These are phyloP conservation scores for Sebastes dallii DNA, from an alignment of 2,797 vertebrate genomes.

Conservation along the genomic window DNA sequence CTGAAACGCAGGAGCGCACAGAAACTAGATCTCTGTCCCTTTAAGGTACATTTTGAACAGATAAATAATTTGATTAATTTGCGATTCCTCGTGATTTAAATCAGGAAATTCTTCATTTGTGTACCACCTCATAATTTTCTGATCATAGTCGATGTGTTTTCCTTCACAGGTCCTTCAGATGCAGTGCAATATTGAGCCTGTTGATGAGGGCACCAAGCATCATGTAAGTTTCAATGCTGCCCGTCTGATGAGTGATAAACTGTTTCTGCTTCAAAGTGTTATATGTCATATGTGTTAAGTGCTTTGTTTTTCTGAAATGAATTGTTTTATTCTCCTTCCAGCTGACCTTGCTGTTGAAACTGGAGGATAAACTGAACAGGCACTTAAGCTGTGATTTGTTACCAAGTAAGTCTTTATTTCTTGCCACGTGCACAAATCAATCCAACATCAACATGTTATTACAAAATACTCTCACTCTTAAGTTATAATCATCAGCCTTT, in stretches of 20 bases:
- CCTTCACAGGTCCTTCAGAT: conserved; percentile 92
- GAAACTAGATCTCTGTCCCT: too few relatives aligned
- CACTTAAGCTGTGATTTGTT: conserved; percentile 98
- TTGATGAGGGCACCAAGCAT: conserved; percentile 95
- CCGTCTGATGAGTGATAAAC: background rate
- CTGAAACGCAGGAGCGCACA: background rate
- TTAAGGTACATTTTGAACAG: too few relatives aligned
- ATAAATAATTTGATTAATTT: too few relatives aligned
- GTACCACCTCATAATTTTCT: background rate
- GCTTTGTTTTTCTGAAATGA: background rate
- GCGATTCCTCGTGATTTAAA: too few relatives aligned
- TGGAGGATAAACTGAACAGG: conserved; percentile 97
- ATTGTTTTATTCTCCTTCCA: conserved; percentile 54
- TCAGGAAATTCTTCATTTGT: background rate
- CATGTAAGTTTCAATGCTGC: conserved; percentile 82
- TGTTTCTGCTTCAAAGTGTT: background rate
- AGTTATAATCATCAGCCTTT: background rate
- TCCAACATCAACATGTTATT: background rate
- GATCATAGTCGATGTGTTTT: background rate
- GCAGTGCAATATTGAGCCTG: conserved; percentile 98
- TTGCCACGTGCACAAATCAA: background rate
- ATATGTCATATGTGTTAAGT: background rate
- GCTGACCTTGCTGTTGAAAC: conserved; percentile 95
- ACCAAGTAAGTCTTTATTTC: conserved; percentile 79
- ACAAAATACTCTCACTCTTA: background rate